A percentile compares a stretch with the other conserved stretches of the same genome.
Conservation (phyloP, 2,888 invertebrate species). For the Xylota sylvarum region DNA sequence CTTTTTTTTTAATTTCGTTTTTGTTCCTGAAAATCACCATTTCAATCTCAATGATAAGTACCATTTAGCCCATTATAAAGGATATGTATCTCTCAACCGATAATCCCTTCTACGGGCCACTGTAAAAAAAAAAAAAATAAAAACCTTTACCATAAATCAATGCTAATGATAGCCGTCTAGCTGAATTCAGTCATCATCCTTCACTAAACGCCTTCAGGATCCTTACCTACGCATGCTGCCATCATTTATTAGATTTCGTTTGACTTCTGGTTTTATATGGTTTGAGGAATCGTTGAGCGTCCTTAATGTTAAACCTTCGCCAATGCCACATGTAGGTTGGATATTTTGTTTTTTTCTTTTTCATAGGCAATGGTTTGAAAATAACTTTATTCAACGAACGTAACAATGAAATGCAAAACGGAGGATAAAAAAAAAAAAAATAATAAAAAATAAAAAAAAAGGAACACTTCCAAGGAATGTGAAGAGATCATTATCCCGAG, state of each 20-base stretch:
- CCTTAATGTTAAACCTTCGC: background rate
- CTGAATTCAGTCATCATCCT: constrained; percentile 25
- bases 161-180: constrained; percentile 83
- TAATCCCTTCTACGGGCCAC: background rate
- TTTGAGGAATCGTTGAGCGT: background rate
- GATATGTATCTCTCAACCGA: background rate
- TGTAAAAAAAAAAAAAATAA: background rate
- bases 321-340: background rate
- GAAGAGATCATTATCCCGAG: constrained; percentile 48
- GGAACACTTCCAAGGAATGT: constrained; percentile 16
- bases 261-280: constrained; percentile 77
- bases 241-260: constrained; percentile 84
- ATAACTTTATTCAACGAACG: constrained; percentile 21
- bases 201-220: constrained; percentile 60
- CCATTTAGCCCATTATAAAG: background rate
- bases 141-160: constrained; percentile 83
- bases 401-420: constrained; percentile 1
- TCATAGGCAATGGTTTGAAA: constrained; percentile 20
- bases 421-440: background rate
- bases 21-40: background rate
- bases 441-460: too few relatives aligned
- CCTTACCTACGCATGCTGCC: constrained; percentile 78
- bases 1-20: background rate
- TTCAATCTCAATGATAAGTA: background rate
- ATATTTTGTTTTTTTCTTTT: background rate